Evolutionary conservation across 2,797 vertebrate species (phyloP).

Genomic region (Furcifer pardalis): DNA sequence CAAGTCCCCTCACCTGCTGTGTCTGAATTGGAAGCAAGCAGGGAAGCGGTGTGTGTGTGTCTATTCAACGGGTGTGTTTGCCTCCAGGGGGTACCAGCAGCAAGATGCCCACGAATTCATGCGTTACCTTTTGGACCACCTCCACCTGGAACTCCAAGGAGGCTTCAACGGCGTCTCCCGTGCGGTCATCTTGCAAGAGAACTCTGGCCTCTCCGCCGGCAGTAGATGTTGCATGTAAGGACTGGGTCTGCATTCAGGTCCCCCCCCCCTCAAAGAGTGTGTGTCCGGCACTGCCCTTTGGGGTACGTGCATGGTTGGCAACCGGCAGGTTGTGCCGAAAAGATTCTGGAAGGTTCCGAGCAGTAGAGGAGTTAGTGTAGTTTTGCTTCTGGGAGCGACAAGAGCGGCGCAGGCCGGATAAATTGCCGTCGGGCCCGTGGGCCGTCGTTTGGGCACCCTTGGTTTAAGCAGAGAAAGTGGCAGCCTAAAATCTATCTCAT

Average conservation of each 20-base stretch:
- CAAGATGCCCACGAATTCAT: slow-evolving; percentile 99
- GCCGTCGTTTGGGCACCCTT: no score
- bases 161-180: slow-evolving; percentile 86
- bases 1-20: not conserved
- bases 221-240: slow-evolving; percentile 93
- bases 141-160: slow-evolving; percentile 94
- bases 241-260: not conserved
- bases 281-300: no score
- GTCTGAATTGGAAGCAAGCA: not conserved
- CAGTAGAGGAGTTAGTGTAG: no score
- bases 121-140: slow-evolving; percentile 97
- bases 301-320: no score
- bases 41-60: not conserved
- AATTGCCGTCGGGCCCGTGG: no score
- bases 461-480: no score
- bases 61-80: slow-evolving; percentile 25
- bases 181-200: slow-evolving; percentile 81
- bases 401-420: no score
- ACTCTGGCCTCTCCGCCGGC: slow-evolving; percentile 79
- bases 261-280: no score
- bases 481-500: no score
- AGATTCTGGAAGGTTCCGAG: not conserved
- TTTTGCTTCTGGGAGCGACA: no score
- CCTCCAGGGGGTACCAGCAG: slow-evolving; percentile 94
- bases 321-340: no score